These are phyloP conservation scores for Propithecus deckenii DNA, from an alignment of 2,797 vertebrate species.

Conservation along the genomic window DNA sequence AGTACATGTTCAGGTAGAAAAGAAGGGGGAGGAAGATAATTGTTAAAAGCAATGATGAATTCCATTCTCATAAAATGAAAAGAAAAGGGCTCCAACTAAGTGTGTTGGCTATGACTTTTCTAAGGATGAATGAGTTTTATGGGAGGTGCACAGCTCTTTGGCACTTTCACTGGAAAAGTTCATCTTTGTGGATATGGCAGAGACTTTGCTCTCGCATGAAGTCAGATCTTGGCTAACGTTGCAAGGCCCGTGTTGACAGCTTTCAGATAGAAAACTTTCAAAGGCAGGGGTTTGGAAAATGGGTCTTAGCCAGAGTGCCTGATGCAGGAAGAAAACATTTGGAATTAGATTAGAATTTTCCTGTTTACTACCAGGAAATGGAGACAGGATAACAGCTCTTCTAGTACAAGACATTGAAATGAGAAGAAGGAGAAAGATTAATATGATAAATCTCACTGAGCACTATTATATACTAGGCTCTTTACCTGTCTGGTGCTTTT, in stretches of 20 bases:
- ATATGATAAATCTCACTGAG: not conserved
- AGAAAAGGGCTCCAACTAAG: slow-evolving; percentile 12
- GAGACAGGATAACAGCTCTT: not conserved
- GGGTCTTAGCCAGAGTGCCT: slow-evolving; percentile 28
- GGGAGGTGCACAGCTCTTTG: not conserved
- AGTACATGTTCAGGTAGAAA: not conserved
- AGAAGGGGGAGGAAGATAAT: not conserved
- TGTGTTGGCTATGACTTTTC: slow-evolving; percentile 1
- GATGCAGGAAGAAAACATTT: slow-evolving; percentile 56
- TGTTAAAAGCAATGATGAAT: slow-evolving; percentile 35
- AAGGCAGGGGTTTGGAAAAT: slow-evolving; percentile 61
- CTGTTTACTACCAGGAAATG: slow-evolving; percentile 45
- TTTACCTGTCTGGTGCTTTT: not conserved
- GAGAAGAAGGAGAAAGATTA: not conserved
- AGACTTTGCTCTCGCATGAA: not conserved
- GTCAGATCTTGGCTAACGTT: slow-evolving; percentile 51
- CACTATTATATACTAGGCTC: not conserved
- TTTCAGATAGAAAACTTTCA: slow-evolving; percentile 77
- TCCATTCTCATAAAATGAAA: slow-evolving; percentile 27
- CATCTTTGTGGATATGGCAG: slow-evolving; percentile 18
- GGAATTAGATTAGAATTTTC: slow-evolving; percentile 58
- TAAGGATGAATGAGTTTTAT: not conserved
- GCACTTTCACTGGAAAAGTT: slow-evolving; percentile 43
- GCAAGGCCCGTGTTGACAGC: slow-evolving; percentile 65
- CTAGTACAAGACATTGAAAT: not conserved